These are phyloP conservation scores for Oedothorax gibbosus DNA, from an alignment of 1,140 invertebrate genomes.

Conservation along the genomic window DNA sequence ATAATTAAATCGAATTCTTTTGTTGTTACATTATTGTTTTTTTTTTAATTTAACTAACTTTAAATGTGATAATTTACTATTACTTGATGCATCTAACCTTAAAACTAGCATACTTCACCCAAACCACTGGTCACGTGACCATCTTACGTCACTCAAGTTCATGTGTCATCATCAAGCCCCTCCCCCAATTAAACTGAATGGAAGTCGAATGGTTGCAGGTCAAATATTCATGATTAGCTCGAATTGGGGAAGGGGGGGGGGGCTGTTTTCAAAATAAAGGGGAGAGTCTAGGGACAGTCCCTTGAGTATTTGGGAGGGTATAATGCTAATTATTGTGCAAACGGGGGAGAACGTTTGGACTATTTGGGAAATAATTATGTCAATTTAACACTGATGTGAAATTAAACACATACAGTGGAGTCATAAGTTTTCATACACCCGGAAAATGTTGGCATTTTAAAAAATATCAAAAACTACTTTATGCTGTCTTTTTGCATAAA, in stretches of 20 bases:
- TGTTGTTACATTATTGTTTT: neutral
- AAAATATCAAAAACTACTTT: no score
- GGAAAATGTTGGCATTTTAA: no score
- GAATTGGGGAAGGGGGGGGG: neutral
- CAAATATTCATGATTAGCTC: conserved; percentile 48
- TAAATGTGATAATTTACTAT: neutral
- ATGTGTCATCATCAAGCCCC: conserved; percentile 33
- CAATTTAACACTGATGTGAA: no score
- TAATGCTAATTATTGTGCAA: conserved; percentile 15
- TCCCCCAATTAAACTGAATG: conserved; percentile 43
- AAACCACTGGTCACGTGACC: neutral
- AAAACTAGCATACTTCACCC: neutral
- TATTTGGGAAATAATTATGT: no score
- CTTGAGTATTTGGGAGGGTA: neutral
- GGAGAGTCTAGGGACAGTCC: neutral
- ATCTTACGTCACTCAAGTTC: conserved; percentile 4
- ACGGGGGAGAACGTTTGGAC: neutral
- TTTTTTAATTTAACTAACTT: no score
- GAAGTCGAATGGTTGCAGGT: conserved; percentile 15
- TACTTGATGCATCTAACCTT: neutral
- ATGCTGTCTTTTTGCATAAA: no score
- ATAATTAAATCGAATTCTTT: neutral
- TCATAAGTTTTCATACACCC: no score
- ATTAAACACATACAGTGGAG: no score
- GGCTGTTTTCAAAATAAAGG: conserved; percentile 10